Evolutionary conservation across 1,140 invertebrate species (phyloP).

Genomic region (Brachionus koreanus): DNA sequence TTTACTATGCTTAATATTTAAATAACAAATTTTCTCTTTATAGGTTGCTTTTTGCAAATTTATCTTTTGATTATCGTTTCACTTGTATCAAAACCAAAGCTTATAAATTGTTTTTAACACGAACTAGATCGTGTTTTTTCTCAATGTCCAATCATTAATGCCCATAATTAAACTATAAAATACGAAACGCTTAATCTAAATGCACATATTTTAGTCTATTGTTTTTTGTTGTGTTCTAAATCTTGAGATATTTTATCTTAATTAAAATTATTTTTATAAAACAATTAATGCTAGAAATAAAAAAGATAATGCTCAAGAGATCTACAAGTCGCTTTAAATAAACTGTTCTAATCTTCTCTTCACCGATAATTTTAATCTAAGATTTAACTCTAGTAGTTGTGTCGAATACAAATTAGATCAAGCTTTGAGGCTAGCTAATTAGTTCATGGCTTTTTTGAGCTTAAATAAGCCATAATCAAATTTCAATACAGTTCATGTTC

Average conservation of each 20-base stretch:
- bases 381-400: neutral
- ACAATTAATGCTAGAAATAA: neutral
- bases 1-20: neutral
- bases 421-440: neutral
- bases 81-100: constrained; percentile 15
- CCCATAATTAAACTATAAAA: neutral
- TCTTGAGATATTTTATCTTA: constrained; percentile 28
- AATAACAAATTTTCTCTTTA: constrained; percentile 14
- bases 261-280: constrained; percentile 17
- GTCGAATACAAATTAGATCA: neutral
- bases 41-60: neutral
- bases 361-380: neutral
- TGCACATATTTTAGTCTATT: constrained; percentile 8
- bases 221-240: neutral
- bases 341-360: neutral
- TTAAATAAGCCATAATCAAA: neutral
- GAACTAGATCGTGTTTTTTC: neutral
- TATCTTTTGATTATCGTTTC: constrained; percentile 20
- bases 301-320: neutral
- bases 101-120: constrained; percentile 27
- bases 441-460: neutral
- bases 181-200: neutral
- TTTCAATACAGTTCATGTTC: neutral
- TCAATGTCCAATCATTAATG: neutral
- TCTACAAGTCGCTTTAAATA: constrained; percentile 7